Evolutionary conservation across 2,888 invertebrate species (phyloP).

Genomic region (Apoderus coryli): DNA sequence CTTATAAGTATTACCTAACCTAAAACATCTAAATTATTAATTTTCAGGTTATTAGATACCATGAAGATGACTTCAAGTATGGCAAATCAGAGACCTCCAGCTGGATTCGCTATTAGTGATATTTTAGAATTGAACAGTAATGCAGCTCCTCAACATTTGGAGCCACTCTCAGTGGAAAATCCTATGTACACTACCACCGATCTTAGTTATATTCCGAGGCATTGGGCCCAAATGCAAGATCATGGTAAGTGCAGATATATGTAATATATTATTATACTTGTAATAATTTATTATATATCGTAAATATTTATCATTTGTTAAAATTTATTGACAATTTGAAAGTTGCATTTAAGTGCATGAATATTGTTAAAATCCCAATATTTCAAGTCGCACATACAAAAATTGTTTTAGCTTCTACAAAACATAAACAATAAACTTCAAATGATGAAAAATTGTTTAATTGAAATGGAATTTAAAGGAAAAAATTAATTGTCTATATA

Average conservation of each 20-base stretch:
- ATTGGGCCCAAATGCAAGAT: conserved; percentile 26
- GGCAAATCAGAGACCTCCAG: conserved; percentile 43
- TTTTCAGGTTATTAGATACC: conserved; percentile 63
- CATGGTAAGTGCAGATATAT: conserved; percentile 22
- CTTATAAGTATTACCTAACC: no score
- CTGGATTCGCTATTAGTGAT: conserved; percentile 86
- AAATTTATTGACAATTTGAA: no score
- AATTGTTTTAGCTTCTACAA: no score
- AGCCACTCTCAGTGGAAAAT: conserved; percentile 26
- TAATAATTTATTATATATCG: conserved; percentile 9
- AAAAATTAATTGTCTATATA: no score
- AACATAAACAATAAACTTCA: no score
- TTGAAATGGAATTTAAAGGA: no score
- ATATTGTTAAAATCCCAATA: no score
- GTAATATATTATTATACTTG: not conserved
- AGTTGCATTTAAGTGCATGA: no score
- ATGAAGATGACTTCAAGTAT: conserved; percentile 58
- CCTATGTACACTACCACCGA: conserved; percentile 22
- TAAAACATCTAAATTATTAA: no score
- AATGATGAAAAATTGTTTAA: no score
- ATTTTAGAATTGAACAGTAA: conserved; percentile 76
- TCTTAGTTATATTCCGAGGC: conserved; percentile 23
- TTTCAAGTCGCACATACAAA: no score
- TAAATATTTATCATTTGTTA: no score
- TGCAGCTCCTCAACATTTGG: conserved; percentile 23